phyloP scores from a whole-genome alignment of 2,113 vertebrate species.

The Tachysurus fulvidraco region DNA sequence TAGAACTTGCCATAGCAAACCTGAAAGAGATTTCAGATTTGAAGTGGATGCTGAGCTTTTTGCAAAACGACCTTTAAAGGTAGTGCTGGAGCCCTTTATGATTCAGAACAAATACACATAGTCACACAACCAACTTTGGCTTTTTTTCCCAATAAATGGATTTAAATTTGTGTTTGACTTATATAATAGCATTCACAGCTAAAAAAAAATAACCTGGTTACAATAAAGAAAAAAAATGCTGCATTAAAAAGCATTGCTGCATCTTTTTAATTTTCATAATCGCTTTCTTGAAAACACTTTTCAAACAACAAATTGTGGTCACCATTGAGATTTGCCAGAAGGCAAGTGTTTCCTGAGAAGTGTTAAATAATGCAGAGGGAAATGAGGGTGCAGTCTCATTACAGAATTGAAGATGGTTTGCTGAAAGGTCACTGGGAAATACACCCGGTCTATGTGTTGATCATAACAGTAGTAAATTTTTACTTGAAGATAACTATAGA shows the following conservation, averaged over 20 bases:
- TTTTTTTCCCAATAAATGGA: neutral
- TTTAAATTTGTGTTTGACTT: neutral
- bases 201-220: neutral
- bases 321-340: neutral
- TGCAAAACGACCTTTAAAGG: constrained; percentile 11
- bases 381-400: constrained; percentile 33
- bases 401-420: constrained; percentile 38
- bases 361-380: constrained; percentile 48
- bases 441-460: constrained; percentile 30
- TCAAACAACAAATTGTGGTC: neutral
- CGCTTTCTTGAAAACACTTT: neutral
- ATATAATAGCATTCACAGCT: neutral
- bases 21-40: constrained; percentile 42
- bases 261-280: neutral
- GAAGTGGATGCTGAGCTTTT: constrained; percentile 19
- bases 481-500: neutral
- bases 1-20: constrained; percentile 17
- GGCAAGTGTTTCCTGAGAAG: constrained; percentile 29
- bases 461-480: neutral
- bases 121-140: neutral
- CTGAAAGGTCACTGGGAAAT: constrained; percentile 53
- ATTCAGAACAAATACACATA: neutral
- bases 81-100: neutral
- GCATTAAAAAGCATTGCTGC: neutral
- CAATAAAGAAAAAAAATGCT: neutral